Evolutionary conservation across 1,140 invertebrate species (phyloP).

Genomic region (Elymnias hypermnestra): DNA sequence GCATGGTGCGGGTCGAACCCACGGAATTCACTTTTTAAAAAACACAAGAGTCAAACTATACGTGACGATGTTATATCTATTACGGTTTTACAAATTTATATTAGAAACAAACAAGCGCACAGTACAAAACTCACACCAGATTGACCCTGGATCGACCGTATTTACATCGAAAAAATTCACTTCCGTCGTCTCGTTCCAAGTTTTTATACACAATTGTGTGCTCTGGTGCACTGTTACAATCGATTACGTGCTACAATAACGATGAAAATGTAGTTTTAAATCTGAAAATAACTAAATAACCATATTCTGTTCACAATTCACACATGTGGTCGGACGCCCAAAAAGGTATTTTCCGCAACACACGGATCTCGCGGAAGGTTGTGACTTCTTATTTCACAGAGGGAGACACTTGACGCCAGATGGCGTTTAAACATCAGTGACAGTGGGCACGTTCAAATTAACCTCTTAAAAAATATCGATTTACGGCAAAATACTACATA

Average conservation of each 20-base stretch:
- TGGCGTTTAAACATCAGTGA: constrained; percentile 34
- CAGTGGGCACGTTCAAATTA: constrained; percentile 37
- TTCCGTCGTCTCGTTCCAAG: constrained; percentile 62
- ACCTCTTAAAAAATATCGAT: constrained; percentile 11
- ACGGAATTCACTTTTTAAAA: constrained; percentile 49
- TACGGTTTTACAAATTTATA: constrained; percentile 24
- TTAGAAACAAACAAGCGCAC: constrained; percentile 47
- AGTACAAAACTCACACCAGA: constrained; percentile 61
- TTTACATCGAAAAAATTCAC: constrained; percentile 74
- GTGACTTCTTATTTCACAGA: constrained; percentile 73
- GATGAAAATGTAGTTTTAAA: constrained; percentile 40
- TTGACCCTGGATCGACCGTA: constrained; percentile 68
- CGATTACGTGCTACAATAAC: constrained; percentile 42
- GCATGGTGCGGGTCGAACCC: constrained; percentile 50
- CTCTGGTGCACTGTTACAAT: constrained; percentile 47
- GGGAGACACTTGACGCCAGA: constrained; percentile 56
- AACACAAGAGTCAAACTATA: constrained; percentile 42
- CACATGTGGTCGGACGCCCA: constrained; percentile 77
- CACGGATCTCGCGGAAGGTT: constrained; percentile 72
- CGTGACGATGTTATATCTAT: constrained; percentile 17
- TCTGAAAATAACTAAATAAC: constrained; percentile 65
- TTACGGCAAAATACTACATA: background rate
- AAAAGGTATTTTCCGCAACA: constrained; percentile 77
- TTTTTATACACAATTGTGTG: constrained; percentile 49
- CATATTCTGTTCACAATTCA: constrained; percentile 73